Percentiles rank a stretch among this genome's conserved stretches.
These are phyloP conservation scores for Orthosia incerta DNA, from an alignment of 2,888 invertebrate species.

Conservation along the genomic window DNA sequence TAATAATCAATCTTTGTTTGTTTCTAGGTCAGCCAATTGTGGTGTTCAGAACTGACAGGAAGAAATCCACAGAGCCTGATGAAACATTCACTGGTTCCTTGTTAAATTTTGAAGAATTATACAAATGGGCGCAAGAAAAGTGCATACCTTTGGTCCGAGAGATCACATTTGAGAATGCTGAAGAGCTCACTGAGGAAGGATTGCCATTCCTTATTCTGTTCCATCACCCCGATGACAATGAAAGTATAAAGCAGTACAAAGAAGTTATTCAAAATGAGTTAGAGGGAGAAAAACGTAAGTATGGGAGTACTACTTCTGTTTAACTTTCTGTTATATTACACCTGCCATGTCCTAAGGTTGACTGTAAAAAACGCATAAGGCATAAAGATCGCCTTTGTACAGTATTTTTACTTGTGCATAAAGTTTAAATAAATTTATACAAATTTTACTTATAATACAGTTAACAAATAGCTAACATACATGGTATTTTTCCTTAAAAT, in stretches of 20 bases:
- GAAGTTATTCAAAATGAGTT: slow-evolving; percentile 95
- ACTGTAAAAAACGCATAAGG: no score
- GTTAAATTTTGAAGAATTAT: slow-evolving; percentile 95
- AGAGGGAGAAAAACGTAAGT: slow-evolving; percentile 97
- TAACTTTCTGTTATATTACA: no score
- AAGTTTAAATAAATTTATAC: no score
- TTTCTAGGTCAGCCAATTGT: slow-evolving; percentile 94
- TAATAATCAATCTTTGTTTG: background rate
- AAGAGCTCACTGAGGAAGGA: slow-evolving; percentile 99
- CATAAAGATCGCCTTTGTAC: no score
- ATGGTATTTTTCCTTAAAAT: background rate
- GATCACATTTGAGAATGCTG: slow-evolving; percentile 99
- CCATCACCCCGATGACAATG: slow-evolving; percentile 95
- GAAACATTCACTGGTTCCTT: slow-evolving; percentile 95
- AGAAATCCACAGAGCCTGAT: slow-evolving; percentile 95
- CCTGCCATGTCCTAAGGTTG: no score
- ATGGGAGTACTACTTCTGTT: background rate
- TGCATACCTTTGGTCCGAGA: slow-evolving; percentile 99
- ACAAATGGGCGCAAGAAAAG: slow-evolving; percentile 97
- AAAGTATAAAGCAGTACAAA: slow-evolving; percentile 96
- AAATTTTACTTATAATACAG: background rate
- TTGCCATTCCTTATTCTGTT: slow-evolving; percentile 99
- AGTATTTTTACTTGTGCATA: no score
- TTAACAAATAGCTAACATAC: no score
- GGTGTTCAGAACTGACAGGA: slow-evolving; percentile 95